Evolutionary conservation across 2,797 vertebrate species (phyloP).

Genomic region (Poecile montanus): DNA sequence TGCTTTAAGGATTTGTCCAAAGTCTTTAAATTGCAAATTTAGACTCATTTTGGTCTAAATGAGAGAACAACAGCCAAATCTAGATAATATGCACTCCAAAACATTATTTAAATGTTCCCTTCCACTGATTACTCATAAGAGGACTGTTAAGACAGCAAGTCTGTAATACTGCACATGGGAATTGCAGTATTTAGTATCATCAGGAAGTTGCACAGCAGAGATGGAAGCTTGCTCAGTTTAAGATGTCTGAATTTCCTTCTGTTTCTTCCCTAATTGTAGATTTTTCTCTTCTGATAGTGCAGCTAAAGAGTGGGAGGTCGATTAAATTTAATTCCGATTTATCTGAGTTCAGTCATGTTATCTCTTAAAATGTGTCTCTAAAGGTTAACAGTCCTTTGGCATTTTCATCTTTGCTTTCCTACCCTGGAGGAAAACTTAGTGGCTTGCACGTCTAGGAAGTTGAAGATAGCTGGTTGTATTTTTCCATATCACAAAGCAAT

Average conservation of each 20-base stretch:
- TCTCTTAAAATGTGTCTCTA: conserved; percentile 52
- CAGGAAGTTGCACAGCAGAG: conserved; percentile 14
- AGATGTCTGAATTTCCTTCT: conserved; percentile 38
- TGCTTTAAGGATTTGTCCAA: not conserved
- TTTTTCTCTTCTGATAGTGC: conserved; percentile 22
- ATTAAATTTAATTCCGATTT: conserved; percentile 46
- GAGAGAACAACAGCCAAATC: conserved; percentile 32
- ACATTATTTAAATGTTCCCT: conserved; percentile 48
- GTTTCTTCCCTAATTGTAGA: conserved; percentile 41
- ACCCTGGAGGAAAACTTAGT: conserved; percentile 27
- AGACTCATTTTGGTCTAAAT: conserved; percentile 41
- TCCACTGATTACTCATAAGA: conserved; percentile 39
- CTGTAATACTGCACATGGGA: not conserved
- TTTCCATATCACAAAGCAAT: conserved; percentile 47
- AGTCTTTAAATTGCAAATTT: conserved; percentile 42
- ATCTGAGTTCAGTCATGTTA: conserved; percentile 38
- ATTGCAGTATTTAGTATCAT: conserved; percentile 13
- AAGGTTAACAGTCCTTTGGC: conserved; percentile 61
- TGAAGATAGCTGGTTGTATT: conserved; percentile 29
- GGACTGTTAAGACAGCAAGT: conserved; percentile 35
- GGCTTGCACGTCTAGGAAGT: conserved; percentile 22
- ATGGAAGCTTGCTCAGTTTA: conserved; percentile 22
- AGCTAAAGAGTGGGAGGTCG: conserved; percentile 33
- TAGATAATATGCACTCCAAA: conserved; percentile 37
- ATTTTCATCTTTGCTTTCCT: conserved; percentile 59